phyloP scores from a whole-genome alignment of 2,113 vertebrate genomes.

The Stegostoma tigrinum region DNA sequence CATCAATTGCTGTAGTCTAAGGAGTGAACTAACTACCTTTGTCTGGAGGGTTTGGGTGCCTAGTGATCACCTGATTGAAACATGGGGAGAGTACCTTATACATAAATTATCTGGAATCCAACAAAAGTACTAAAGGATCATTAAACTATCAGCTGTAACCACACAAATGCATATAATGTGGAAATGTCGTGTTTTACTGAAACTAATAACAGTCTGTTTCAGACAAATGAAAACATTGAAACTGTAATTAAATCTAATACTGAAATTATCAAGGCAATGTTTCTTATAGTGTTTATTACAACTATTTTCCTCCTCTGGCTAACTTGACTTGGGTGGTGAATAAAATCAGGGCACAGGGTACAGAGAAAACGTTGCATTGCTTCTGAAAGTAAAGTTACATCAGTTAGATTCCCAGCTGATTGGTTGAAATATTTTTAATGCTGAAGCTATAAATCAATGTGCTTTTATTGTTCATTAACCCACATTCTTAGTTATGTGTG shows the following conservation, averaged over 20 bases:
- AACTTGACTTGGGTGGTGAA: background rate
- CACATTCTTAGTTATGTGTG: background rate
- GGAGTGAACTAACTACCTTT: background rate
- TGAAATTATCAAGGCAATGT: background rate
- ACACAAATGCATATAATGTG: background rate
- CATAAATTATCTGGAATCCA: background rate
- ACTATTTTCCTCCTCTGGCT: background rate
- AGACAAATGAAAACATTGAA: background rate
- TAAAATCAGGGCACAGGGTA: background rate
- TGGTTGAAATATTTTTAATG: background rate
- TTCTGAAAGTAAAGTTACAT: background rate
- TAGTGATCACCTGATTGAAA: background rate
- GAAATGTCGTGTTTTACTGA: background rate
- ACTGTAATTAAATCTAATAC: background rate
- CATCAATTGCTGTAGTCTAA: background rate
- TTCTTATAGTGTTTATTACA: background rate
- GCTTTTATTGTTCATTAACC: background rate
- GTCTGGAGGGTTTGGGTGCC: background rate
- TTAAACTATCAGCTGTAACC: background rate
- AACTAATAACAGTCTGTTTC: too few species aligned
- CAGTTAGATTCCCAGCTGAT: background rate
- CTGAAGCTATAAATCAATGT: background rate
- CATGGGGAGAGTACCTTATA: background rate
- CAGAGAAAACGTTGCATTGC: background rate
- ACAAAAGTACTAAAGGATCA: background rate